Evolutionary conservation across 1,140 invertebrate genomes (phyloP).

Genomic region (Leptinotarsa undecemlineata): DNA sequence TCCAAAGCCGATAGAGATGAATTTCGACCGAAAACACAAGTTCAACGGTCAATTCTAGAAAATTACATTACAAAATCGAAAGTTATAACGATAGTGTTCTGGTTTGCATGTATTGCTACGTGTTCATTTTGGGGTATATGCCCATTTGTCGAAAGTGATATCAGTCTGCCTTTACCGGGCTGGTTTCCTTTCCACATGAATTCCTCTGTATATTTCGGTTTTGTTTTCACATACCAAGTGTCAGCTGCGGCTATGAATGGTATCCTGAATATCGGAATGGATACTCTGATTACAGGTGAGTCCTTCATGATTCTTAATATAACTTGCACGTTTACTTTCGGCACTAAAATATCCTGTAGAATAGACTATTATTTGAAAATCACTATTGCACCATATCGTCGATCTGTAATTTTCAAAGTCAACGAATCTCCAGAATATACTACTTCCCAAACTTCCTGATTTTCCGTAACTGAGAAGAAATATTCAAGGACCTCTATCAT

Average conservation of each 20-base stretch:
- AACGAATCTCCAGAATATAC: too few relatives aligned
- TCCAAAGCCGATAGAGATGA: constrained; percentile 19
- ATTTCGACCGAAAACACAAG: constrained; percentile 29
- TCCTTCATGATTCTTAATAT: too few relatives aligned
- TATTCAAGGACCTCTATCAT: too few relatives aligned
- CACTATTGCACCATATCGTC: too few relatives aligned
- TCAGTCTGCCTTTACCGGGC: constrained; percentile 40
- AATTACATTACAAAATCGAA: constrained; percentile 23
- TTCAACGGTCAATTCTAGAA: constrained; percentile 14
- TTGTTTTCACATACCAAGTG: constrained; percentile 39
- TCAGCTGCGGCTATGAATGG: constrained; percentile 20
- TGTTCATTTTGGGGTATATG: constrained; percentile 31
- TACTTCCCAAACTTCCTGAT: too few relatives aligned
- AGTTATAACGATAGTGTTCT: constrained; percentile 14
- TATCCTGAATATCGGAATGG: constrained; percentile 31
- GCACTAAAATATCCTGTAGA: too few relatives aligned
- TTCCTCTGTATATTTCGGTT: constrained; percentile 34
- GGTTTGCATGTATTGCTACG: constrained; percentile 16
- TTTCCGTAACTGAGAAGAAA: too few relatives aligned
- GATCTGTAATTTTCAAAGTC: too few relatives aligned
- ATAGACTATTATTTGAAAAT: too few relatives aligned
- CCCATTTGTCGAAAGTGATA: constrained; percentile 37
- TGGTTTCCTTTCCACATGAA: constrained; percentile 47
- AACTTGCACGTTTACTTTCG: too few relatives aligned
- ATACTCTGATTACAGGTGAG: constrained; percentile 28